Percentiles rank a stretch among this genome's conserved stretches.
phyloP scores from a whole-genome alignment of 1,140 invertebrate genomes.

The Penaeus vannamei region DNA sequence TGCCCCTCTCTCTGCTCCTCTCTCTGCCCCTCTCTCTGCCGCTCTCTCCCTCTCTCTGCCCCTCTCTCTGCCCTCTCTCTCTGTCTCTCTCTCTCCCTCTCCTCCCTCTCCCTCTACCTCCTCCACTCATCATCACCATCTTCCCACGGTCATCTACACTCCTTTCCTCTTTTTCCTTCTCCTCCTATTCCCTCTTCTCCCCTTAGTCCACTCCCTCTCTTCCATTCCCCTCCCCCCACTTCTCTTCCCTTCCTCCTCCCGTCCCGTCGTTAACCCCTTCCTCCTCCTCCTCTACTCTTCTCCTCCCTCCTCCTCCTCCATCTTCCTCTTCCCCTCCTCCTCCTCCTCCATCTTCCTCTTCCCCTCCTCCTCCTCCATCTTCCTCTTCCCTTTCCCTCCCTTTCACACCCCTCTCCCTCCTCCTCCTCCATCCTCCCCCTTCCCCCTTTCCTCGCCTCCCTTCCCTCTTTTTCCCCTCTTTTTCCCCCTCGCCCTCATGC shows the following conservation, averaged over 20 bases:
- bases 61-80: no score
- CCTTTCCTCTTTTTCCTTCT: not conserved
- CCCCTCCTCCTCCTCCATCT: not conserved
- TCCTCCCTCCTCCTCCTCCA: no score
- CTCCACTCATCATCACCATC: no score
- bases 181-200: not conserved
- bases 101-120: no score
- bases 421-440: not conserved
- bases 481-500: not conserved
- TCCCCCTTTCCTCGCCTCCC: not conserved
- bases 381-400: not conserved
- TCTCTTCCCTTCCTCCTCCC: no score
- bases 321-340: not conserved
- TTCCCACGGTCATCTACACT: not conserved
- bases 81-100: not conserved
- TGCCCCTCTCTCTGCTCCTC: constrained; percentile 7
- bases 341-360: no score
- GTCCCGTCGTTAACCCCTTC: no score
- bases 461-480: not conserved
- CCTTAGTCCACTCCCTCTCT: no score
- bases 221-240: not conserved
- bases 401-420: not conserved
- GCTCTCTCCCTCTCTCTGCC: not conserved
- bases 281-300: no score
- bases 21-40: constrained; percentile 7